Evolutionary conservation across 2,113 vertebrate species (phyloP).

Genomic region (Corythoichthys haematopterus): DNA sequence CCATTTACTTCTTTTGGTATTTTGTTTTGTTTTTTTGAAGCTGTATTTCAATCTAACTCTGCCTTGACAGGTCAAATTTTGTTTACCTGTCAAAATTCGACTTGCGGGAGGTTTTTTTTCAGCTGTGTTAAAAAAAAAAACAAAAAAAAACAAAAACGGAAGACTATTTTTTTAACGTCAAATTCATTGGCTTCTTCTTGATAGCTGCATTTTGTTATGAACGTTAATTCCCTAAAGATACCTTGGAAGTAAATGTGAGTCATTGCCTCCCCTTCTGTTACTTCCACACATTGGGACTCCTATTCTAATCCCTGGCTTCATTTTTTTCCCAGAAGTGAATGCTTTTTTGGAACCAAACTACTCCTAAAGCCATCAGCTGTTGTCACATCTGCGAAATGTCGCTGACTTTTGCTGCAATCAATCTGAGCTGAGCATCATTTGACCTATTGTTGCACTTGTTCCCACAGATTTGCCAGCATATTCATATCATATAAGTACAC

Average conservation of each 20-base stretch:
- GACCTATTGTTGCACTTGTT: conserved; percentile 28
- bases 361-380: conserved; percentile 43
- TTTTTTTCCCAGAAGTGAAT: conserved; percentile 16
- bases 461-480: not conserved
- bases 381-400: conserved; percentile 34
- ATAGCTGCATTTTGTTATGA: not conserved
- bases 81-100: conserved; percentile 18
- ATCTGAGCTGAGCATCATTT: conserved; percentile 28
- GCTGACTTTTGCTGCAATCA: conserved; percentile 35
- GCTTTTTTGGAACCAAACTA: conserved; percentile 37
- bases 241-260: conserved; percentile 33
- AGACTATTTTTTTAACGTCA: not conserved
- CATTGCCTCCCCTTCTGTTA: conserved; percentile 25
- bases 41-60: conserved; percentile 7
- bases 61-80: conserved; percentile 7
- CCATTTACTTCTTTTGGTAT: conserved; percentile 8
- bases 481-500: not conserved
- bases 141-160: not conserved
- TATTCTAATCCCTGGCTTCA: conserved; percentile 30
- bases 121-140: not conserved
- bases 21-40: not conserved
- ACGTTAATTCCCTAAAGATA: conserved; percentile 29
- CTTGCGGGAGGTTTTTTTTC: conserved; percentile 27
- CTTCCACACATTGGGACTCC: conserved; percentile 29
- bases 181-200: conserved; percentile 4